Evolutionary conservation across 2,113 vertebrate species (phyloP).

Genomic region (Tenebrosternarchus preto): DNA sequence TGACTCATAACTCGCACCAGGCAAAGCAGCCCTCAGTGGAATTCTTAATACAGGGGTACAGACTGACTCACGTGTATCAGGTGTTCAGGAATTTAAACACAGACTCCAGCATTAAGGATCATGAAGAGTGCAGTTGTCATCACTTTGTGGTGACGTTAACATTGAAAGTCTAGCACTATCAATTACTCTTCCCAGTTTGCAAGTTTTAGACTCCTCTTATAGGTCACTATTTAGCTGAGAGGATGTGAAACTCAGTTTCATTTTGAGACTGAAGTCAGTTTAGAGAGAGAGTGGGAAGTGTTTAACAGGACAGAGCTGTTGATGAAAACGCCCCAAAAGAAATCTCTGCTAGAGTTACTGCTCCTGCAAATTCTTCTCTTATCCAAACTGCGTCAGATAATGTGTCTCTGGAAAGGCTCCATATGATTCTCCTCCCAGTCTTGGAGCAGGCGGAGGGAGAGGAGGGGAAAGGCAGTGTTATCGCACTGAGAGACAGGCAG

Average conservation of each 20-base stretch:
- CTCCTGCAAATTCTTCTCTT: constrained; percentile 72
- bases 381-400: constrained; percentile 69
- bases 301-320: not conserved
- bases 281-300: not conserved
- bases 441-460: constrained; percentile 24
- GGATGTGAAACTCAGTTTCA: not conserved
- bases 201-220: not conserved
- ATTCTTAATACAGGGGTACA: constrained; percentile 35
- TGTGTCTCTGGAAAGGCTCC: constrained; percentile 61
- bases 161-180: not conserved
- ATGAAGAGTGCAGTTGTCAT: constrained; percentile 3
- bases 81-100: constrained; percentile 45
- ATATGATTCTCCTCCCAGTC: constrained; percentile 37
- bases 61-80: constrained; percentile 46
- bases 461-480: constrained; percentile 39
- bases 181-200: not conserved
- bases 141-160: not conserved
- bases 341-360: constrained; percentile 53
- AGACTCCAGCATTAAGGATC: not conserved
- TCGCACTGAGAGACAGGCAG: constrained; percentile 41
- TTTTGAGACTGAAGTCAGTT: not conserved
- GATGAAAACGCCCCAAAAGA: constrained; percentile 26
- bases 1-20: constrained; percentile 53
- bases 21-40: constrained; percentile 18
- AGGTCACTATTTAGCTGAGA: not conserved